A percentile compares a stretch with the other conserved stretches of the same genome.
phyloP scores from a whole-genome alignment of 2,888 invertebrate species.

The Cosmopolites sordidus region DNA sequence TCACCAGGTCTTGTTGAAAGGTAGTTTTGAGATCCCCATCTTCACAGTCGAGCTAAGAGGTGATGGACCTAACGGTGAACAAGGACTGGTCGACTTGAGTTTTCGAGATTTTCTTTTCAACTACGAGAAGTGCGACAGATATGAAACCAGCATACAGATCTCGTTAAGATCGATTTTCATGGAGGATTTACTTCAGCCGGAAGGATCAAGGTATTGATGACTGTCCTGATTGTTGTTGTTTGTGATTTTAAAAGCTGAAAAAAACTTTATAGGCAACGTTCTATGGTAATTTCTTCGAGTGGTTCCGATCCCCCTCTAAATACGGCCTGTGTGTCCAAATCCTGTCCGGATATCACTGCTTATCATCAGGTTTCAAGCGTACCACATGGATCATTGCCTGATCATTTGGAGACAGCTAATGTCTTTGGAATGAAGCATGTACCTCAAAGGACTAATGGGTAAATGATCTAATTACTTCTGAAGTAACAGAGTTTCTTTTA shows the following conservation, averaged over 20 bases:
- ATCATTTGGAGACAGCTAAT: slow-evolving; percentile 54
- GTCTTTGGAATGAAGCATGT: slow-evolving; percentile 44
- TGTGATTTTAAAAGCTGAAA: too few relatives aligned
- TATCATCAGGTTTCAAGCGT: slow-evolving; percentile 34
- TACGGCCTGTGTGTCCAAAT: slow-evolving; percentile 65
- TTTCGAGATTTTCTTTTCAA: slow-evolving; percentile 78
- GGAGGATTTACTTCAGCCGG: slow-evolving; percentile 81
- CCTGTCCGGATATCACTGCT: slow-evolving; percentile 70
- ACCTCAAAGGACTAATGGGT: not conserved
- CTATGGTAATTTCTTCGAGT: slow-evolving; percentile 67
- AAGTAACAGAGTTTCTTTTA: too few relatives aligned
- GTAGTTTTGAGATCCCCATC: slow-evolving; percentile 68
- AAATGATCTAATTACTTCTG: not conserved
- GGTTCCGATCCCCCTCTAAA: slow-evolving; percentile 43
- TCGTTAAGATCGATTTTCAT: slow-evolving; percentile 80
- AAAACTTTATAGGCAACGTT: slow-evolving; percentile 65
- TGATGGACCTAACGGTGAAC: slow-evolving; percentile 63
- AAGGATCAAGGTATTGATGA: slow-evolving; percentile 57
- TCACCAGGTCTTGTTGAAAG: slow-evolving; percentile 37
- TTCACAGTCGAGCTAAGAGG: slow-evolving; percentile 74
- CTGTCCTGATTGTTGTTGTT: too few relatives aligned
- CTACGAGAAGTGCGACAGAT: slow-evolving; percentile 63
- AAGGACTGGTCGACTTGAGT: slow-evolving; percentile 78
- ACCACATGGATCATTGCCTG: slow-evolving; percentile 55
- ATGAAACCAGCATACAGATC: slow-evolving; percentile 72